phyloP scores from a whole-genome alignment of 2,888 invertebrate species.

The Thereva nobilitata region DNA sequence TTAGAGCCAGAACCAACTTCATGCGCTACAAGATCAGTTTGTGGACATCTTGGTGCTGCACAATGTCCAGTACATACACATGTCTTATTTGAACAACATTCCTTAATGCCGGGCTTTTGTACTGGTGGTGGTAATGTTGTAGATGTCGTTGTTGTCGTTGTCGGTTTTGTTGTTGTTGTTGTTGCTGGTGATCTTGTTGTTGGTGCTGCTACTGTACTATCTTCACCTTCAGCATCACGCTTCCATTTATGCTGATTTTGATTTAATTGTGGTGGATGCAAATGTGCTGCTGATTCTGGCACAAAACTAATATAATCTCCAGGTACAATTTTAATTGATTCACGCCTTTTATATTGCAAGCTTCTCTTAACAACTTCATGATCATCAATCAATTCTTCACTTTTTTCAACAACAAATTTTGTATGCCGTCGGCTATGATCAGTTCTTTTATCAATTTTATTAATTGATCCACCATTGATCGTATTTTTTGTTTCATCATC shows the following conservation, averaged over 20 bases:
- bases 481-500: slow-evolving; percentile 25
- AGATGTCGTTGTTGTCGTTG: slow-evolving; percentile 6
- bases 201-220: slow-evolving; percentile 7
- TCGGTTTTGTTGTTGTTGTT: not conserved
- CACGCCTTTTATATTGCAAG: slow-evolving; percentile 43
- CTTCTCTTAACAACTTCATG: slow-evolving; percentile 41
- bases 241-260: slow-evolving; percentile 43
- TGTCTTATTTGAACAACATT: slow-evolving; percentile 46
- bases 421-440: slow-evolving; percentile 30
- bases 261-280: slow-evolving; percentile 37
- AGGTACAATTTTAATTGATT: slow-evolving; percentile 46
- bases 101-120: slow-evolving; percentile 35
- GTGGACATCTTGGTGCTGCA: slow-evolving; percentile 43
- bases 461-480: slow-evolving; percentile 16
- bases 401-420: slow-evolving; percentile 29
- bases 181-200: not conserved
- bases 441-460: not conserved
- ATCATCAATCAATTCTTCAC: slow-evolving; percentile 6
- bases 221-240: slow-evolving; percentile 40
- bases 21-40: slow-evolving; percentile 45
- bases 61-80: slow-evolving; percentile 50
- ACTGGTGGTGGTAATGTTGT: not conserved
- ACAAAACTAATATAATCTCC: slow-evolving; percentile 47
- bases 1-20: slow-evolving; percentile 47
- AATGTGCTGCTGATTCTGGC: slow-evolving; percentile 36